phyloP scores from a whole-genome alignment of 2,797 vertebrate genomes.

The Helostoma temminkii region DNA sequence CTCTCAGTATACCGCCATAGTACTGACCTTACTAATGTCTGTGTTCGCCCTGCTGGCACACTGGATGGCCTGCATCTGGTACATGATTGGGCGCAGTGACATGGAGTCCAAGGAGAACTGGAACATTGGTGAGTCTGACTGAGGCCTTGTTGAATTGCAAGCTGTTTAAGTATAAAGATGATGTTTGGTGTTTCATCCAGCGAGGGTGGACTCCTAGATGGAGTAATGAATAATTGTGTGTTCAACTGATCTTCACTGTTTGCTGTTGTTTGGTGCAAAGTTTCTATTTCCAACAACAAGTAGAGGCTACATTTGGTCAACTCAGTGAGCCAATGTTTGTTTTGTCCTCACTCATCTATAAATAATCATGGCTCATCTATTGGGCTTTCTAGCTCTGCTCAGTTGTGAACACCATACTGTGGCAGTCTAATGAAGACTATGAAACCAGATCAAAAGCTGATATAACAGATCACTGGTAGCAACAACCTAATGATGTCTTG shows the following conservation, averaged over 20 bases:
- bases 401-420: conserved; percentile 35
- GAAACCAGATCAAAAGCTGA: conserved; percentile 56
- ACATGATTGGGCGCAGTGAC: conserved; percentile 92
- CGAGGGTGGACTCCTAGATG: too few species aligned
- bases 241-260: too few species aligned
- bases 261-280: too few species aligned
- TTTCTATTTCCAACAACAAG: not conserved
- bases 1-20: conserved; percentile 97
- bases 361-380: conserved; percentile 53
- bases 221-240: too few species aligned
- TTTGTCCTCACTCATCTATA: conserved; percentile 52
- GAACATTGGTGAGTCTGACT: conserved; percentile 91
- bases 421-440: conserved; percentile 59
- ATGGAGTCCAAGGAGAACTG: conserved; percentile 90
- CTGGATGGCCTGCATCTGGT: conserved; percentile 98
- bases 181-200: too few species aligned
- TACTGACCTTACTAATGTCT: conserved; percentile 94
- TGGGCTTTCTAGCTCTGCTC: conserved; percentile 46
- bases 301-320: not conserved
- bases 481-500: conserved; percentile 16
- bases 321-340: conserved; percentile 25
- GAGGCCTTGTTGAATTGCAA: not conserved
- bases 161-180: too few species aligned
- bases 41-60: conserved; percentile 94
- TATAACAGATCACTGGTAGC: not conserved